A percentile compares a stretch with the other conserved stretches of the same genome.
phyloP scores from a whole-genome alignment of 2,888 invertebrate species.

The Macrophya annulata region DNA sequence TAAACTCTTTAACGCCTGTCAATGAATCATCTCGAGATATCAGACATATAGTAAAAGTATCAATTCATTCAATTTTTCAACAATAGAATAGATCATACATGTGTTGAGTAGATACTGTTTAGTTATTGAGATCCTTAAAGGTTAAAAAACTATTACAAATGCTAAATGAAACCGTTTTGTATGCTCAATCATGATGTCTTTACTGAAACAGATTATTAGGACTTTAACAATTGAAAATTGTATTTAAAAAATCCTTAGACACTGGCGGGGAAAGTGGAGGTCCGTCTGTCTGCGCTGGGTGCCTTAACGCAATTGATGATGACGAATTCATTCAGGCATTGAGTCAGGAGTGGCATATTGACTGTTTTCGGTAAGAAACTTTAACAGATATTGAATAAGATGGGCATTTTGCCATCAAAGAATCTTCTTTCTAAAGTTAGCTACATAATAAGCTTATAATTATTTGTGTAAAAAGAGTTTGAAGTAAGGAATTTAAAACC shows the following conservation, averaged over 20 bases:
- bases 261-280: constrained; percentile 71
- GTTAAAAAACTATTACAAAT: background rate
- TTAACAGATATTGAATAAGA: background rate
- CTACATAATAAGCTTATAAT: background rate
- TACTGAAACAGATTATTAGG: background rate
- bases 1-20: background rate
- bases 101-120: background rate
- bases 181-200: background rate
- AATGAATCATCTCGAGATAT: background rate
- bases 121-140: background rate
- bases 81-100: background rate
- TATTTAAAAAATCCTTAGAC: constrained; percentile 66
- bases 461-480: background rate
- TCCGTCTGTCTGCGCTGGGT: constrained; percentile 85
- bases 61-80: background rate
- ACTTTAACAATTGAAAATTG: background rate
- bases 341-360: constrained; percentile 93
- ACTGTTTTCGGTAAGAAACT: constrained; percentile 88
- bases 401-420: background rate
- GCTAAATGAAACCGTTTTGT: background rate
- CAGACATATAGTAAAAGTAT: background rate
- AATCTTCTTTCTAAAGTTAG: background rate
- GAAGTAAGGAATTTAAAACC: background rate
- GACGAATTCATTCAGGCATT: constrained; percentile 91
- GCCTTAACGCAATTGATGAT: constrained; percentile 87